These are phyloP conservation scores for Salticus scenicus DNA, from an alignment of 2,888 invertebrate species.

Conservation along the genomic window DNA sequence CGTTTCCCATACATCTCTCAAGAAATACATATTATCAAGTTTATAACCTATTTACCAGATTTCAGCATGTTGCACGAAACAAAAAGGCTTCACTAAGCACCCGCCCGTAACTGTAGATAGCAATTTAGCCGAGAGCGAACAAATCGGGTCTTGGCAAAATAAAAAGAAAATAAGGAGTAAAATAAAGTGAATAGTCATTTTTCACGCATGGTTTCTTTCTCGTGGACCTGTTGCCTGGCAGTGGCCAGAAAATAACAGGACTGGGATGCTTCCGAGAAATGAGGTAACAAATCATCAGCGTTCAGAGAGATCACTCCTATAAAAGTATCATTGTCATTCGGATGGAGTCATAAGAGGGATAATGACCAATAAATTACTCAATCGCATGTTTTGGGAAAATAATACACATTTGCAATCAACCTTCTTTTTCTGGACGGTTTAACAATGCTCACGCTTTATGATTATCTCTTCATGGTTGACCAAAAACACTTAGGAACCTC, in stretches of 20 bases:
- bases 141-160: not conserved
- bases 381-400: not conserved
- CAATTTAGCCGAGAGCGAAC: not conserved
- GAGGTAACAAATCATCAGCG: not conserved
- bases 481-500: too few relatives aligned
- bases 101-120: not conserved
- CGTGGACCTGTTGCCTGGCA: not conserved
- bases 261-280: not conserved
- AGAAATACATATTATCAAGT: too few relatives aligned
- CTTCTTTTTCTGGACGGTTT: too few relatives aligned
- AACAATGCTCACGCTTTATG: too few relatives aligned
- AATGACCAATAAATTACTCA: conserved; percentile 3
- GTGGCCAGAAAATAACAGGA: not conserved
- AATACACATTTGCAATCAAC: too few relatives aligned
- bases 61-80: not conserved
- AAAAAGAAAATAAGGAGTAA: not conserved
- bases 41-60: conserved; percentile 1
- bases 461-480: too few relatives aligned
- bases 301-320: not conserved
- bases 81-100: not conserved
- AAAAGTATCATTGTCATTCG: not conserved
- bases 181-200: conserved; percentile 9
- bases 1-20: too few relatives aligned
- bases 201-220: conserved; percentile 12
- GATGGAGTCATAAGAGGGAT: not conserved